Conservation (phyloP, 2,113 vertebrate species). For the Geococcyx californianus region DNA sequence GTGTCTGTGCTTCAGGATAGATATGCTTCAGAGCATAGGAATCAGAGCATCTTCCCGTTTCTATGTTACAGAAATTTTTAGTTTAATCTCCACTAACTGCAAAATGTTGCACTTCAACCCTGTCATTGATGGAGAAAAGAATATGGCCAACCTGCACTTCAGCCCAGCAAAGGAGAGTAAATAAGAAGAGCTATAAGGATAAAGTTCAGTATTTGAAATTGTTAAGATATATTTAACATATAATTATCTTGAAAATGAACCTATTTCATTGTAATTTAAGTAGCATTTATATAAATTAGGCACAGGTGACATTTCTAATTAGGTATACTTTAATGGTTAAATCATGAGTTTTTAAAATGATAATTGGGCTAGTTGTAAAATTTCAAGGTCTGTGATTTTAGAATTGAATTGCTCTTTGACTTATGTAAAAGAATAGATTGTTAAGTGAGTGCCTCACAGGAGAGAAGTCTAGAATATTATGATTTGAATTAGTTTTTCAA, state of each 20-base stretch:
- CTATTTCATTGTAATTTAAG: conserved; percentile 2
- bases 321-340: conserved; percentile 36
- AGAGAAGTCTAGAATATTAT: conserved; percentile 49
- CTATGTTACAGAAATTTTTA: background rate
- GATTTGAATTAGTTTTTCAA: conserved; percentile 56
- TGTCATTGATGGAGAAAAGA: background rate
- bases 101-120: background rate
- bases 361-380: conserved; percentile 59
- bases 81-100: background rate
- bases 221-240: conserved; percentile 1
- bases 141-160: background rate
- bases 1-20: background rate
- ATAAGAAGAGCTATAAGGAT: background rate
- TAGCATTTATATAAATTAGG: conserved; percentile 48
- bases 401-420: conserved; percentile 62
- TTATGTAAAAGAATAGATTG: conserved; percentile 51
- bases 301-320: conserved; percentile 41
- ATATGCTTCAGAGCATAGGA: background rate
- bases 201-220: background rate
- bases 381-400: conserved; percentile 58
- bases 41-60: background rate
- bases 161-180: background rate
- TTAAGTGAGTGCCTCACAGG: conserved; percentile 13
- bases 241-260: background rate
- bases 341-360: conserved; percentile 24